phyloP scores from a whole-genome alignment of 2,888 invertebrate species.

The Andrena haemorrhoa region DNA sequence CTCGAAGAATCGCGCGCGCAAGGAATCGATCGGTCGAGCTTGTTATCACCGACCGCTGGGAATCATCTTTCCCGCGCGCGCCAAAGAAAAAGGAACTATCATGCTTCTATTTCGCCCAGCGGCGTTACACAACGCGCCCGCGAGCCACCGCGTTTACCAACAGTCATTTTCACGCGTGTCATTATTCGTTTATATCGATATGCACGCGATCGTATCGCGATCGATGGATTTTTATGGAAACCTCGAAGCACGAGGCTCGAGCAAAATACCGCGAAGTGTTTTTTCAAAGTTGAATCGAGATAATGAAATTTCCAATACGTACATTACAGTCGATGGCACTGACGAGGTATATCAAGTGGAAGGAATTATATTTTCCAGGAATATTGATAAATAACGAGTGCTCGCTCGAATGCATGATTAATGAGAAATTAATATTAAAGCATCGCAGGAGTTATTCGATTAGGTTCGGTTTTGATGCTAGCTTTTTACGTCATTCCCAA shows the following conservation, averaged over 20 bases:
- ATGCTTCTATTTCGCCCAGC: slow-evolving; percentile 3
- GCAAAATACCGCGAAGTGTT: not conserved
- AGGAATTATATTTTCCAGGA: not conserved
- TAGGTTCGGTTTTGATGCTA: slow-evolving; percentile 1
- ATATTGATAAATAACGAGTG: not conserved
- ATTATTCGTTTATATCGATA: not conserved
- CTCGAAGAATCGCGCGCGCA: not conserved
- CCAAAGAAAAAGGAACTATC: not conserved
- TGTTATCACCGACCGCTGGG: not conserved
- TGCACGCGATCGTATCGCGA: not conserved
- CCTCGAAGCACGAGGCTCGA: not conserved
- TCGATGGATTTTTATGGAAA: slow-evolving; percentile 10
- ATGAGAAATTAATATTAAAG: not conserved
- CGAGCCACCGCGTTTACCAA: slow-evolving; percentile 12
- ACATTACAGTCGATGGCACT: too few species aligned
- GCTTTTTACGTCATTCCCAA: slow-evolving; percentile 1
- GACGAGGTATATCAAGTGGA: too few species aligned
- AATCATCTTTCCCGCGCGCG: slow-evolving; percentile 25
- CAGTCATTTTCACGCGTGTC: slow-evolving; percentile 25
- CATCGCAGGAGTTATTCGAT: not conserved
- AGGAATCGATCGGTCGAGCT: slow-evolving; percentile 15
- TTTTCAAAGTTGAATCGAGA: not conserved
- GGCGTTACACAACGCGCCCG: not conserved
- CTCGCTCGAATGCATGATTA: not conserved
- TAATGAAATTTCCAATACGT: too few species aligned